A percentile compares a stretch with the other conserved stretches of the same genome.
phyloP scores from a whole-genome alignment of 2,113 vertebrate genomes.

The Chloropsis cyanopogon region DNA sequence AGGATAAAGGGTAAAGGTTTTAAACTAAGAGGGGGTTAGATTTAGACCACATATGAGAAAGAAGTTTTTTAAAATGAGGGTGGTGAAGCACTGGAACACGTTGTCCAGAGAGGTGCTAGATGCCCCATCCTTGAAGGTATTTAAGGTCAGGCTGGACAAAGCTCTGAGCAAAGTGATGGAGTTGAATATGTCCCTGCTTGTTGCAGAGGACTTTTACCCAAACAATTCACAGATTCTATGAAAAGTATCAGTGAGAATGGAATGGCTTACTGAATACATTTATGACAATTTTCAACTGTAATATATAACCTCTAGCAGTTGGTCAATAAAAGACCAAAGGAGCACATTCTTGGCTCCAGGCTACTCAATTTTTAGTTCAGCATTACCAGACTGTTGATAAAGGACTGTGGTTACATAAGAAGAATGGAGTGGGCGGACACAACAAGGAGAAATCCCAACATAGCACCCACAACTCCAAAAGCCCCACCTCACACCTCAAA shows the following conservation, averaged over 20 bases:
- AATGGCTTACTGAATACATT: neutral
- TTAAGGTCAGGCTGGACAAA: neutral
- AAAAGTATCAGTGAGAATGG: neutral
- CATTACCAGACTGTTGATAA: neutral
- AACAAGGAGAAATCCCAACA: neutral
- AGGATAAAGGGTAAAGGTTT: neutral
- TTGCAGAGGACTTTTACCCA: neutral
- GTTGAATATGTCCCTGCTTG: neutral
- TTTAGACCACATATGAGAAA: neutral
- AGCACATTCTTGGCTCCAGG: neutral
- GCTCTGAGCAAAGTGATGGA: neutral
- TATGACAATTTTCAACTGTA: neutral
- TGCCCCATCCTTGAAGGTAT: neutral
- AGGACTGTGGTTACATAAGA: neutral
- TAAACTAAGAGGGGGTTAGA: neutral
- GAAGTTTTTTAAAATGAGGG: neutral
- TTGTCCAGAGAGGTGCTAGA: neutral
- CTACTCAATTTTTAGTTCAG: neutral
- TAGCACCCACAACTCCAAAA: neutral
- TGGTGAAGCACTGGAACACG: neutral
- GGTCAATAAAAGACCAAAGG: neutral
- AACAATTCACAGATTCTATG: neutral
- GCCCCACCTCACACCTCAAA: neutral
- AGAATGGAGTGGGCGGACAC: fast-evolving
- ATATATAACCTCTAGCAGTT: neutral